Evolutionary conservation across 2,888 invertebrate genomes (phyloP), one percentile per base, ranked within the genome.

Genomic region (Hemicrepidius hirtus): DNA sequence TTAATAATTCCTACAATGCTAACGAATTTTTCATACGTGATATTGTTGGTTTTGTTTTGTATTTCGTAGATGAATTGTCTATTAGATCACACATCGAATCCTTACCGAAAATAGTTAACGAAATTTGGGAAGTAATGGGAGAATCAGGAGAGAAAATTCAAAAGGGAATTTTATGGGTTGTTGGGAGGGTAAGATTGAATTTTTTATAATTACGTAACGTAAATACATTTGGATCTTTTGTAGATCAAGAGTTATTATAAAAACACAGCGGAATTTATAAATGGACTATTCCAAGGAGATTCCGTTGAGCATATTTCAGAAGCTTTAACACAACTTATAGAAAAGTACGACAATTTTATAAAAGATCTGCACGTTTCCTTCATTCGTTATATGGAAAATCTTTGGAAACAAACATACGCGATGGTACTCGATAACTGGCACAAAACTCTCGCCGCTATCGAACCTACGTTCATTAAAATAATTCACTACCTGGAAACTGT

Each of bases 11-110:
- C 0, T 95, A 95, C 79, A 89, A 93, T 63, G 90, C 91, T 0
- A 95, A 96, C 80, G 95, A 95, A 75, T 96, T 96, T 82, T 95
- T 95, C 80, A 91, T 95, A 2, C 93, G 93, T 83, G 93, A 95
- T 80, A 90, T 95, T 0, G 91, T 93, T 0, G 91, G 91, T 69
- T 91, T 93, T 69, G 91, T 92, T 0, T 87, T 92, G 41, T 91
- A 91, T 62, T 88, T 95, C 0, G 86, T 94, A 49, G 95, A 96
- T 78, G 95, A 96, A 83, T 88, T 95, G 83, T 92, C 95, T 0
- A 89, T 95, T 55, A 88, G 92, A 70, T 91, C 92, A 73, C 94
- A 95, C 82, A 90, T 95, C 77, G 92, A 95, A 79, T 92, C 93
- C 0, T 82, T 95, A 62, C 95, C 95, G 0, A 93, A 93, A 55